Conservation (phyloP, 2,113 vertebrate genomes). For the Ceuthmochares aereus region DNA sequence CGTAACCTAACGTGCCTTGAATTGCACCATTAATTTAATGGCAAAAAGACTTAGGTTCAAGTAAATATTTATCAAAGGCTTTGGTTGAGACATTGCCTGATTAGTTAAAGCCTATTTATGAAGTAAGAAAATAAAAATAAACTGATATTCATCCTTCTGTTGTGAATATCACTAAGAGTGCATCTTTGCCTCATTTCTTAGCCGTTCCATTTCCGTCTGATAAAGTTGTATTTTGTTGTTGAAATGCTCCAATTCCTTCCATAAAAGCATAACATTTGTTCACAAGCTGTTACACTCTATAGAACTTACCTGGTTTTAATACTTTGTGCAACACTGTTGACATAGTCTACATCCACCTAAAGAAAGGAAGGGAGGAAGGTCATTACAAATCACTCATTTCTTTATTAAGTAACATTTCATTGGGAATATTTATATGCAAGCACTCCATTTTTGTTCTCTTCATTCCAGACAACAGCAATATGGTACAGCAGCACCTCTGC, state of each 20-base stretch:
- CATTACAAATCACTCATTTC: neutral
- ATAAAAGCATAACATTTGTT: neutral
- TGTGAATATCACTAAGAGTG: neutral
- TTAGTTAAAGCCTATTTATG: neutral
- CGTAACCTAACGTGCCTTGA: neutral
- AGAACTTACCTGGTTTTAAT: constrained; percentile 81
- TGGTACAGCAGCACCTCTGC: neutral
- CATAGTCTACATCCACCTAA: constrained; percentile 80
- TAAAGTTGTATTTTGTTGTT: neutral
- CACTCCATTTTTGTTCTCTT: neutral
- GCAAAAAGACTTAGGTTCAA: neutral
- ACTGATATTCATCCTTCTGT: neutral
- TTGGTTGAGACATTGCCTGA: neutral
- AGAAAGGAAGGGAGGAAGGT: neutral
- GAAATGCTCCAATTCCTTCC: neutral
- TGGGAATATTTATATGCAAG: neutral
- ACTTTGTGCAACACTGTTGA: constrained; percentile 74
- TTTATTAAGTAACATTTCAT: neutral
- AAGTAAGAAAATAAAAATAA: neutral
- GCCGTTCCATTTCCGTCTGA: neutral
- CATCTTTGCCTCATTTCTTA: neutral
- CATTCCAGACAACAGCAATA: neutral
- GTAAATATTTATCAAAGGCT: constrained; percentile 2
- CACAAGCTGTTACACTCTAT: neutral
- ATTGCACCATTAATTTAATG: neutral